Evolutionary conservation across 2,797 vertebrate genomes (phyloP).

Genomic region (Pantherophis alleghaniensis): DNA sequence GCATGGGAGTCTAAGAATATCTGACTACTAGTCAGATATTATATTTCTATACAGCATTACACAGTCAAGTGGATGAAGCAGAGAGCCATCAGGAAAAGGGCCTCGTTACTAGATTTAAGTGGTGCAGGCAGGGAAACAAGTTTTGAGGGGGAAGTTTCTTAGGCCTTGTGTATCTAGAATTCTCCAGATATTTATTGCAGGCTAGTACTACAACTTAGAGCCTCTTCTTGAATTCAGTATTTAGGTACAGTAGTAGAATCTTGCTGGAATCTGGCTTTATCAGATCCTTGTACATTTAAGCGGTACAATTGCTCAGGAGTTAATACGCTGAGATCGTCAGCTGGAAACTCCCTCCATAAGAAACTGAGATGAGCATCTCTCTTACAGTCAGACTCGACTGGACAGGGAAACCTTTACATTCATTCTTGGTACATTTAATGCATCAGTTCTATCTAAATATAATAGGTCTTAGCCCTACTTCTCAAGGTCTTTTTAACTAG

Average conservation of each 20-base stretch:
- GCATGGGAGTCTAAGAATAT: neutral
- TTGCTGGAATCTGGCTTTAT: neutral
- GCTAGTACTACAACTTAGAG: neutral
- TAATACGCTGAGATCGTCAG: neutral
- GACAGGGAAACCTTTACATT: no score
- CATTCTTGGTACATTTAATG: neutral
- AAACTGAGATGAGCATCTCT: no score
- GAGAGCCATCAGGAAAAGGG: neutral
- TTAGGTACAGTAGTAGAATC: neutral
- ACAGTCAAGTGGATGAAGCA: neutral
- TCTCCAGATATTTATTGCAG: neutral
- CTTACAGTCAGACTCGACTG: no score
- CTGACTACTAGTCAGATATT: neutral
- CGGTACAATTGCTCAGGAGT: neutral
- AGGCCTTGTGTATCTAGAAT: neutral
- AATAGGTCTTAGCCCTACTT: neutral
- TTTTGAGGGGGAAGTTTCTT: neutral
- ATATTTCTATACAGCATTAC: neutral
- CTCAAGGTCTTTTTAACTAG: neutral
- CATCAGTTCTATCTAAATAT: neutral
- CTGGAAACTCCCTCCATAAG: no score
- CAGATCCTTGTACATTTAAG: neutral
- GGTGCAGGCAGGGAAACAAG: neutral
- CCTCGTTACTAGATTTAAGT: neutral
- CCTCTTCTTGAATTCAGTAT: neutral